These are phyloP conservation scores for Balearica regulorum DNA, from an alignment of 2,797 vertebrate genomes.

Conservation along the genomic window DNA sequence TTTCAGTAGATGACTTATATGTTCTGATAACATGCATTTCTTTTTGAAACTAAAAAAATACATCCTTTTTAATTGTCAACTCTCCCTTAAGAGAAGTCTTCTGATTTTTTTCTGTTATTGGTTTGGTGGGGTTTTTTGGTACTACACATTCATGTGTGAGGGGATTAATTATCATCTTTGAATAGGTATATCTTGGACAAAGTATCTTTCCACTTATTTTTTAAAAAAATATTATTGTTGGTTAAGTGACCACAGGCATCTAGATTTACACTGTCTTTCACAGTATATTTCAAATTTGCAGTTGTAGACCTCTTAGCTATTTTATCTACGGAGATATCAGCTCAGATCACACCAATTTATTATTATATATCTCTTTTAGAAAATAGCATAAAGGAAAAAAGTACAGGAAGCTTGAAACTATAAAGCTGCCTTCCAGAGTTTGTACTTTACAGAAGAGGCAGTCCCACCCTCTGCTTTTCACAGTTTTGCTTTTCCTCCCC, in stretches of 20 bases:
- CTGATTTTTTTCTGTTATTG: background rate
- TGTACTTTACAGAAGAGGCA: background rate
- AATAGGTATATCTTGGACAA: background rate
- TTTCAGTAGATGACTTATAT: background rate
- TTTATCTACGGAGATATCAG: background rate
- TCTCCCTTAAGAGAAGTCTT: background rate
- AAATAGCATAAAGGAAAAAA: background rate
- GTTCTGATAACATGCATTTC: background rate
- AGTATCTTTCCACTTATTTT: background rate
- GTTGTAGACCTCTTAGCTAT: background rate
- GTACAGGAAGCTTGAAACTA: background rate
- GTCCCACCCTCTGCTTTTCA: background rate
- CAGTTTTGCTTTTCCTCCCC: background rate
- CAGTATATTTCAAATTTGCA: background rate
- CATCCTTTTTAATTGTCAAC: background rate
- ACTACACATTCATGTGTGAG: background rate
- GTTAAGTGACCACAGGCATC: background rate
- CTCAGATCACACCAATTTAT: background rate
- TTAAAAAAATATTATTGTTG: background rate
- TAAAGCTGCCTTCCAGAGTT: background rate
- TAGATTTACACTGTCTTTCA: background rate
- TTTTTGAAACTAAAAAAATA: background rate
- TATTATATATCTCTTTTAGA: background rate
- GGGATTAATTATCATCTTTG: background rate
- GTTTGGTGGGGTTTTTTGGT: background rate